These are phyloP conservation scores for Aldrovandia affinis DNA, from an alignment of 2,797 vertebrate genomes.

Conservation along the genomic window DNA sequence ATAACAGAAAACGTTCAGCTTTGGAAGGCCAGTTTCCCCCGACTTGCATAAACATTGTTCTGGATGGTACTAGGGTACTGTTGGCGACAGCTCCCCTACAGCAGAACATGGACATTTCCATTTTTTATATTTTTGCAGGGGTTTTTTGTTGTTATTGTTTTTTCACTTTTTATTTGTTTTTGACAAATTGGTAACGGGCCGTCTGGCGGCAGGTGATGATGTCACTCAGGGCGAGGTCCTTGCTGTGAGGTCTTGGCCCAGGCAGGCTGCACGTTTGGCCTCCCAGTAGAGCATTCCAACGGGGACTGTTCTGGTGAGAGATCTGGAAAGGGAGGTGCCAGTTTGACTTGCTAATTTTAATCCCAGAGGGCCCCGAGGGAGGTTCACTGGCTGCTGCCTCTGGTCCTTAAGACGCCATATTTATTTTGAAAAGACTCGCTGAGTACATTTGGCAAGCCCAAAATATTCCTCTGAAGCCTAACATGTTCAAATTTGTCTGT, in stretches of 20 bases:
- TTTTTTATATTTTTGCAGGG: too few species aligned
- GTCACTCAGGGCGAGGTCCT: slow-evolving; percentile 23
- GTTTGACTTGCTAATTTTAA: slow-evolving; percentile 28
- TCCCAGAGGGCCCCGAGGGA: background rate
- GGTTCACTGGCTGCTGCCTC: background rate
- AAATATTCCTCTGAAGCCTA: background rate
- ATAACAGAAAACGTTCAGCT: slow-evolving; percentile 8
- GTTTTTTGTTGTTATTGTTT: background rate
- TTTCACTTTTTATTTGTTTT: slow-evolving; percentile 24
- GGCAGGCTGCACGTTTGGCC: background rate
- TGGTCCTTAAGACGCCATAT: slow-evolving; percentile 16
- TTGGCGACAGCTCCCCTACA: slow-evolving; percentile 6
- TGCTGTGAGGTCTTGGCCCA: slow-evolving; percentile 8
- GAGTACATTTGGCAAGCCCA: background rate
- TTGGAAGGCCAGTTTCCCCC: slow-evolving; percentile 5
- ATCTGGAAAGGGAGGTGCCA: slow-evolving; percentile 13
- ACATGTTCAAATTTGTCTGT: background rate
- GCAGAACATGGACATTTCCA: slow-evolving; percentile 7
- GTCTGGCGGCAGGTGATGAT: slow-evolving; percentile 20
- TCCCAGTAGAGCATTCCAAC: background rate
- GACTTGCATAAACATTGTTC: slow-evolving; percentile 26
- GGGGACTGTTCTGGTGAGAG: background rate
- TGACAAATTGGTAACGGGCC: slow-evolving; percentile 20
- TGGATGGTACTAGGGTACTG: slow-evolving; percentile 19
- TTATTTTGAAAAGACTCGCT: slow-evolving; percentile 23